Evolutionary conservation across 2,113 vertebrate species (phyloP), one percentile per base, ranked within the genome.

Genomic region (Strix uralensis): DNA sequence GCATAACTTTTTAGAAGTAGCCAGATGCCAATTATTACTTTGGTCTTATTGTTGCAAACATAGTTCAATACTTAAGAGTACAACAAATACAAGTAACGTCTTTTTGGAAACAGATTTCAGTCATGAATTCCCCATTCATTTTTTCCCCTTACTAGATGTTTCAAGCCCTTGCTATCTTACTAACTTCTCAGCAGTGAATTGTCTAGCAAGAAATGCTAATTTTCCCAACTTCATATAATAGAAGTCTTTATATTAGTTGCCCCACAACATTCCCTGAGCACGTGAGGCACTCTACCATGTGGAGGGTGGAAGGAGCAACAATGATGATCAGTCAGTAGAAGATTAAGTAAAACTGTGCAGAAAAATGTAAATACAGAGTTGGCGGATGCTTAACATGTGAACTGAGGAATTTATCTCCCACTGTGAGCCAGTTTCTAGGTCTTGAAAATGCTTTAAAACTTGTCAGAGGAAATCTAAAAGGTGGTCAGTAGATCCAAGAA

Each of bases 321-420:
- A 73, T 80, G 58, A 80, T 70, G 27, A 80, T 40, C 89, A 85
- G 71, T 83, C 27, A 59, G 54, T 15, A 61, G 34, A 88, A 90
- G 36, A 73, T 51, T 59, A 90, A 66, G 55, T 38, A 86, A 85
- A 95, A 91, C 32, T 32, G 15, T 61, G 54, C 46, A 73, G 54
- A 95, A 89, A 88, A 95, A 92, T 66, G 20, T 73, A 84, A 89
- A 82, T 81, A 40, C 15, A 36, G 78, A 83, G 51, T 92, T 95
- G 81, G 81, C 2, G 8, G 71, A 90, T 82, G 38, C n/a, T 59
- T 54, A 91, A 20, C 54, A 70, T 72, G 46, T 58, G 74, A 77
- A 34, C 20, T 49, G 27, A 89, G 74, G 57, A 81, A 89, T 92
- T 86, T 75, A 67, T 65, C 81, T 87, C 30, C 57, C 70, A 75